Conservation (phyloP, 1,140 invertebrate genomes). For the Aphelenchoides fujianensis region DNA sequence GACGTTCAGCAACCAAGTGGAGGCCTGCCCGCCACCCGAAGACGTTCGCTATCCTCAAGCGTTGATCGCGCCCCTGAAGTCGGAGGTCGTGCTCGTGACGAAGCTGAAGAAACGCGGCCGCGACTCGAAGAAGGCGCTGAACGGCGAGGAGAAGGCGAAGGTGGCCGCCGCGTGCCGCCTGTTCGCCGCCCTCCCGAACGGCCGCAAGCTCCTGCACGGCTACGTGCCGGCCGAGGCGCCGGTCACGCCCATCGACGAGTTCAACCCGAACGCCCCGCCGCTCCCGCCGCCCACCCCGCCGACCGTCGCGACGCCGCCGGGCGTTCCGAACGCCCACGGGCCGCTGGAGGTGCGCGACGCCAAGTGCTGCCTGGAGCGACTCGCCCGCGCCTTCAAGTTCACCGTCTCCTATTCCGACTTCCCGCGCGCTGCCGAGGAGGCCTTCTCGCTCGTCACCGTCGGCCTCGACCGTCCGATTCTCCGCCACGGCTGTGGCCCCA, state of each 20-base stretch:
- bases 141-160: slow-evolving; percentile 30
- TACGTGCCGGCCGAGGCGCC: neutral
- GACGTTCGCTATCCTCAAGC: slow-evolving; percentile 40
- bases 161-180: slow-evolving; percentile 21
- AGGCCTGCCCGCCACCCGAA: slow-evolving; percentile 58
- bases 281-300: too few species aligned
- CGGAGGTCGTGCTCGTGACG: slow-evolving; percentile 50
- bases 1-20: slow-evolving; percentile 56
- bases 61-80: slow-evolving; percentile 56
- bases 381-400: slow-evolving; percentile 80
- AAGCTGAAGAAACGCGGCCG: slow-evolving; percentile 36
- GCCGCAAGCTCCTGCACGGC: slow-evolving; percentile 11
- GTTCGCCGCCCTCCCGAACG: slow-evolving; percentile 20
- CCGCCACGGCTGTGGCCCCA: slow-evolving; percentile 81
- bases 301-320: too few species aligned
- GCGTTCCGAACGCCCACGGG: slow-evolving; percentile 11
- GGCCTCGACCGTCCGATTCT: slow-evolving; percentile 85
- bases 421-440: slow-evolving; percentile 81
- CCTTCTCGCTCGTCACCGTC: slow-evolving; percentile 83
- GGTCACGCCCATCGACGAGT: slow-evolving; percentile 6
- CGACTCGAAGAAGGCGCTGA: slow-evolving; percentile 52
- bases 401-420: slow-evolving; percentile 86
- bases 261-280: too few species aligned
- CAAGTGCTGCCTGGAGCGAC: slow-evolving; percentile 80
- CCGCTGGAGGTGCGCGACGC: slow-evolving; percentile 66